These are phyloP conservation scores for Saccopteryx bilineata DNA, from an alignment of 2,113 vertebrate species.

Conservation along the genomic window DNA sequence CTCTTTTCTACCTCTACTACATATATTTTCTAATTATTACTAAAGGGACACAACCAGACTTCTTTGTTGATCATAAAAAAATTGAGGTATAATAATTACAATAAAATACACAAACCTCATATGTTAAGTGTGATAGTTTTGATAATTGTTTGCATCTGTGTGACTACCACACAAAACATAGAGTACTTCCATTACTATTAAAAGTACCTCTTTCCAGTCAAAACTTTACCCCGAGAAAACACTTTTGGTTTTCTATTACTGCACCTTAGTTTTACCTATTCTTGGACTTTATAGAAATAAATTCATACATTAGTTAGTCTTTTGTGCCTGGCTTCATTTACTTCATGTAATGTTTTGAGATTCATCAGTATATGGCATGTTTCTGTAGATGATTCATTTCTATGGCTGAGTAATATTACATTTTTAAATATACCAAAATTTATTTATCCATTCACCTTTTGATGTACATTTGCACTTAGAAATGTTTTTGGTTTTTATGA, in stretches of 20 bases:
- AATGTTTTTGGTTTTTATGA: slow-evolving; percentile 18
- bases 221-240: neutral
- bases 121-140: neutral
- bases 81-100: neutral
- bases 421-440: neutral
- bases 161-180: neutral
- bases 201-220: neutral
- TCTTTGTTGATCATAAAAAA: neutral
- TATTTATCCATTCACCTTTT: neutral
- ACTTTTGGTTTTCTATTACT: neutral
- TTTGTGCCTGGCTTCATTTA: neutral
- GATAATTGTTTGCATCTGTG: neutral
- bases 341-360: neutral
- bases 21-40: neutral
- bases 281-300: neutral
- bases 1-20: neutral
- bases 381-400: neutral
- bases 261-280: neutral
- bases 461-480: neutral
- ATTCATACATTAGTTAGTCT: neutral
- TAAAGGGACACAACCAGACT: neutral
- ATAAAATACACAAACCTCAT: neutral
- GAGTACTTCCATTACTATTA: neutral
- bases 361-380: neutral
- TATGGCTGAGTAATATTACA: neutral